phyloP scores from a whole-genome alignment of 1,140 invertebrate species.

The Drosophila seguyi region DNA sequence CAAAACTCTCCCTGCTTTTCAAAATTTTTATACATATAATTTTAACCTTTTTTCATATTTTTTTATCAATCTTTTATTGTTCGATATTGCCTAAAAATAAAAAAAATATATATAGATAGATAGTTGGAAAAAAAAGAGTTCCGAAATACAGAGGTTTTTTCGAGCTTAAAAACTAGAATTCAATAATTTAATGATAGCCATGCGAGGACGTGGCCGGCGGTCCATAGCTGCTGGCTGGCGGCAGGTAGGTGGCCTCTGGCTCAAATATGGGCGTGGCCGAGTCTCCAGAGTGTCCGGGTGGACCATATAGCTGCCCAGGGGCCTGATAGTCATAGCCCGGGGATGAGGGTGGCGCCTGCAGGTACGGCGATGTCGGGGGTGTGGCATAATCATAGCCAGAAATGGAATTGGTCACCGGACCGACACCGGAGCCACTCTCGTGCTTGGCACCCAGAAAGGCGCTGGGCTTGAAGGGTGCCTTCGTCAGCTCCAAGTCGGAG shows the following conservation, averaged over 20 bases:
- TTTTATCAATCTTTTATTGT: slow-evolving; percentile 15
- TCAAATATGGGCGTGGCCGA: slow-evolving; percentile 75
- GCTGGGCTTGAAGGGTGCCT: slow-evolving; percentile 77
- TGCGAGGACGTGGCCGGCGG: slow-evolving; percentile 60
- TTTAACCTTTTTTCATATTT: not conserved
- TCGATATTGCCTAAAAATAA: slow-evolving; percentile 13
- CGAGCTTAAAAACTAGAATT: slow-evolving; percentile 11
- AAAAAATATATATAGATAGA: slow-evolving; percentile 15
- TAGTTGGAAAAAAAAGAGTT: slow-evolving; percentile 11
- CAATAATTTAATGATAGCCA: slow-evolving; percentile 68
- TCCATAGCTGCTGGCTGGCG: slow-evolving; percentile 53
- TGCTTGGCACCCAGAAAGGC: slow-evolving; percentile 77
- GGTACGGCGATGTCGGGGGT: slow-evolving; percentile 53
- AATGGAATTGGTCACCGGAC: slow-evolving; percentile 10
- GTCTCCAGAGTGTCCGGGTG: slow-evolving; percentile 65
- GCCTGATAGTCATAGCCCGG: slow-evolving; percentile 69
- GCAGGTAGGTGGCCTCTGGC: slow-evolving; percentile 68
- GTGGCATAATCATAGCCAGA: slow-evolving; percentile 69
- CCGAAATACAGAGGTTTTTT: slow-evolving; percentile 3
- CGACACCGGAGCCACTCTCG: slow-evolving; percentile 24
- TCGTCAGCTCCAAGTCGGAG: slow-evolving; percentile 39
- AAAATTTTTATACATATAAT: not conserved
- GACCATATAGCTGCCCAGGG: slow-evolving; percentile 59
- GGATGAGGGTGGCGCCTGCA: slow-evolving; percentile 58
- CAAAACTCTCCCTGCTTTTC: not conserved